Base-by-base conservation (phyloP, 1,140 invertebrate genomes). In the Hypothenemus hampei region DNA sequence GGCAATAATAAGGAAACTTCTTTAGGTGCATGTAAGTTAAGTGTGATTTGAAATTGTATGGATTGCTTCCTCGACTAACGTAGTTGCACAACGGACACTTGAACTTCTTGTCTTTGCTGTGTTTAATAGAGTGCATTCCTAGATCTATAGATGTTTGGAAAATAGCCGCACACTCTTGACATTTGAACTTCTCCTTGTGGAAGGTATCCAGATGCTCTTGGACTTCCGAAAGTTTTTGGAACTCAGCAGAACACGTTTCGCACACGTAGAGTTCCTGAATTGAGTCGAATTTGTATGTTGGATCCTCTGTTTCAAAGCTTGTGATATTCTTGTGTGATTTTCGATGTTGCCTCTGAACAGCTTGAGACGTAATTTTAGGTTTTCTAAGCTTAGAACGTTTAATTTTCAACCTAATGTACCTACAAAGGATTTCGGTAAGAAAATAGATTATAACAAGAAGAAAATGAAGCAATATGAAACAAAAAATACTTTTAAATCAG, bases 11-110 rank as follows among this genome's bases (percentile, higher is more conserved):
- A 5, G 53, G 53, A 39, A 49, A 64, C 53, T 81, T 76, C 16
- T 77, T 76, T 11, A 77, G 75, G 47, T 82, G 78, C 11, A 55
- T 51, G 11, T 49, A 48, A 24, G 63, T 64, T 0, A 64, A 46
- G 20, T 65, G 64, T 7, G 37, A 39, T 23, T 54, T 54, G 15
- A 54, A 54, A 5, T 40, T 37, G 11, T 63, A 31, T 4, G 44
- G 35, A 20, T 50, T 60, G 18, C 45, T 31, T 29, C 43, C 44
- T n/a, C 22, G 31, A 11, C 56, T 62, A 11, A 19, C 29, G 26
- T 58, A 64, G n/a, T n/a, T 21, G 22, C 63, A 65, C 10, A 61
- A 48, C 1, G 63, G 63, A 26, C 61, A 63, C 13, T 21, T 33
- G 16, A 54, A 13, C 10, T 37, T 37, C 11, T 47, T 23, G 20